These are phyloP conservation scores for Megalops cyprinoides DNA, from an alignment of 2,797 vertebrate genomes.

Conservation along the genomic window DNA sequence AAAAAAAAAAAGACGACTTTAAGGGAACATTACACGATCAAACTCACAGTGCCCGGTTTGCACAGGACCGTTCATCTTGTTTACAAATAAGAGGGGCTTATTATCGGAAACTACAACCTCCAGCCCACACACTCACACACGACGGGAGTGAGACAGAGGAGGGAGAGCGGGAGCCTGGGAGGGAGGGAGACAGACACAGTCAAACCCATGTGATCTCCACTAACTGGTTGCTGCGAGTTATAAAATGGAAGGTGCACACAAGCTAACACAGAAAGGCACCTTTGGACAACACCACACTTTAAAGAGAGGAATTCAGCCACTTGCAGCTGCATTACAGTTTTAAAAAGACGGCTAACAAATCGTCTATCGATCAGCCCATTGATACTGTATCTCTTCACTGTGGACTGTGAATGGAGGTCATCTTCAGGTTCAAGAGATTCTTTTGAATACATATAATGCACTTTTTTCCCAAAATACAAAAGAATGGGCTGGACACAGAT, in stretches of 20 bases:
- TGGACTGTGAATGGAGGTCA: no score
- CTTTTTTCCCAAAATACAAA: neutral
- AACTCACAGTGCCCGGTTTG: neutral
- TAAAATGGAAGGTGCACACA: neutral
- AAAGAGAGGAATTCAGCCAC: no score
- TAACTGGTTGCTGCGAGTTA: neutral
- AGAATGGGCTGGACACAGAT: neutral
- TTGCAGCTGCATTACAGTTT: no score
- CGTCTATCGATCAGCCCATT: neutral
- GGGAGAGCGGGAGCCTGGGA: neutral
- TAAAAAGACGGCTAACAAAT: neutral
- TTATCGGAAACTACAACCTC: slow-evolving; percentile 21
- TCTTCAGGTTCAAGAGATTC: no score
- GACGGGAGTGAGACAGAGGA: neutral
- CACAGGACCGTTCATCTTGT: slow-evolving; percentile 16
- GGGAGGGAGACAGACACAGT: no score
- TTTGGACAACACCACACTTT: neutral
- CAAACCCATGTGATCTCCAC: neutral
- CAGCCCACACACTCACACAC: no score
- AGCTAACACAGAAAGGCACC: neutral
- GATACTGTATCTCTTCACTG: no score
- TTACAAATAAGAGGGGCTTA: slow-evolving; percentile 20
- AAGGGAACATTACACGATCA: no score
- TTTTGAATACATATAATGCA: neutral
- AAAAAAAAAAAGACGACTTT: no score